Percentiles rank a stretch among this genome's conserved stretches.
Conservation (phyloP, 2,113 vertebrate genomes). For the Ceuthmochares aereus region DNA sequence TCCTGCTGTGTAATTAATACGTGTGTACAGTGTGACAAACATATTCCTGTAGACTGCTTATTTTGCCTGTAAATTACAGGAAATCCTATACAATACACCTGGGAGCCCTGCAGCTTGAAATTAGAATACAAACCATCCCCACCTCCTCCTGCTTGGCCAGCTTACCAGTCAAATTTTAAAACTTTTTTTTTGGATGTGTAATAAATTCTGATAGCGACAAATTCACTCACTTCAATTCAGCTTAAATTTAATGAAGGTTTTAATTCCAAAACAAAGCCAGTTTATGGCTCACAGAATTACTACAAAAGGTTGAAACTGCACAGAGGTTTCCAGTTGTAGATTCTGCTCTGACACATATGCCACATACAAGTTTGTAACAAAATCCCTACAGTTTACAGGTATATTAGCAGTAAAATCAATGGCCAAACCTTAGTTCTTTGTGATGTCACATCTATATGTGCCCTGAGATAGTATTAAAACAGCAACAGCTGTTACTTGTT, state of each 20-base stretch:
- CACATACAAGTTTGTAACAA: slow-evolving; percentile 66
- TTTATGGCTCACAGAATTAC: slow-evolving; percentile 40
- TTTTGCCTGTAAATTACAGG: slow-evolving; percentile 82
- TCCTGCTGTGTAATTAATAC: slow-evolving; percentile 85
- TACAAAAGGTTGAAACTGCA: slow-evolving; percentile 23
- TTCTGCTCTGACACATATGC: slow-evolving; percentile 55
- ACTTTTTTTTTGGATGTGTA: slow-evolving; percentile 49
- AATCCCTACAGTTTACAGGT: slow-evolving; percentile 66
- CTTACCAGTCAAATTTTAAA: slow-evolving; percentile 57
- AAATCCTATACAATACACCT: slow-evolving; percentile 83
- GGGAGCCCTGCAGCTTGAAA: slow-evolving; percentile 80
- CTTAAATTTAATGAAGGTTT: slow-evolving; percentile 66
- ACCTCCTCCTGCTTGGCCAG: slow-evolving; percentile 71
- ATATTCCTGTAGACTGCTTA: slow-evolving; percentile 79
- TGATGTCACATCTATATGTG: slow-evolving; percentile 72
- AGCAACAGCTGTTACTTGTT: slow-evolving; percentile 73
- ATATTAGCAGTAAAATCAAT: slow-evolving; percentile 70
- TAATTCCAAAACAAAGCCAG: slow-evolving; percentile 37
- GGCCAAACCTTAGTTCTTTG: slow-evolving; percentile 60
- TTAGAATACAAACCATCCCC: slow-evolving; percentile 77
- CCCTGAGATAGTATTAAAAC: slow-evolving; percentile 68
- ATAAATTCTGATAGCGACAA: slow-evolving; percentile 56
- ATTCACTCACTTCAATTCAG: slow-evolving; percentile 42
- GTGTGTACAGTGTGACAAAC: slow-evolving; percentile 72
- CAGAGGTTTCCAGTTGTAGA: slow-evolving; percentile 19